phyloP scores from a whole-genome alignment of 2,113 vertebrate genomes.

The Alligator sinensis region DNA sequence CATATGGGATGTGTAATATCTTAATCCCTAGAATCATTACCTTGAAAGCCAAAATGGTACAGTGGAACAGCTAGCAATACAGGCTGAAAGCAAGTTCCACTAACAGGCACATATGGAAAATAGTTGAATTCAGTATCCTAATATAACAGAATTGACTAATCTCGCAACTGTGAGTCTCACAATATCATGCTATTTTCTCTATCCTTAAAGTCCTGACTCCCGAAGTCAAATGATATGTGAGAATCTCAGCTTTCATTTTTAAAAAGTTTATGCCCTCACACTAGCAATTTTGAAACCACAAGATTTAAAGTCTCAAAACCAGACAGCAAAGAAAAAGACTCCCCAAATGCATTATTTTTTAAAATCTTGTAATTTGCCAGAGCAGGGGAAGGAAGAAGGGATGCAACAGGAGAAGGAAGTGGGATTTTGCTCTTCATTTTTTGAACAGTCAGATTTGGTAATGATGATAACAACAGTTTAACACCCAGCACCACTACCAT shows the following conservation, averaged over 20 bases:
- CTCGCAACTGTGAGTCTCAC: background rate
- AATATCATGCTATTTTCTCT: background rate
- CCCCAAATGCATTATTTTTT: background rate
- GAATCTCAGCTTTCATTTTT: background rate
- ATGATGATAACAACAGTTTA: too few relatives aligned
- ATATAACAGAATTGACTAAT: background rate
- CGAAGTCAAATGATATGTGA: fast-evolving
- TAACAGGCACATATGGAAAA: background rate
- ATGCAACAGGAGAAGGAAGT: background rate
- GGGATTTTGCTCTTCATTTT: background rate
- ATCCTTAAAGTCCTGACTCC: background rate
- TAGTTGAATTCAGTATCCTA: background rate
- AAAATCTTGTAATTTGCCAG: background rate
- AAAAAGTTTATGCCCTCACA: background rate
- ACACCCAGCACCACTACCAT: too few relatives aligned
- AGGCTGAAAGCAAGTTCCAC: background rate
- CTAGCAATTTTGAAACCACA: background rate
- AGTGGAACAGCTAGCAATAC: slow-evolving; percentile 9
- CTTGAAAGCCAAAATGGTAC: slow-evolving; percentile 33
- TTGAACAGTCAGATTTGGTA: background rate
- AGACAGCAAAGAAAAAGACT: background rate
- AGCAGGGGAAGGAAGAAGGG: background rate
- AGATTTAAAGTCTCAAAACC: background rate
- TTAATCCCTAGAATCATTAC: slow-evolving; percentile 23
- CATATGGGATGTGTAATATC: slow-evolving; percentile 55